These are phyloP conservation scores for Trichosurus vulpecula DNA, from an alignment of 2,797 vertebrate genomes.

Conservation along the genomic window DNA sequence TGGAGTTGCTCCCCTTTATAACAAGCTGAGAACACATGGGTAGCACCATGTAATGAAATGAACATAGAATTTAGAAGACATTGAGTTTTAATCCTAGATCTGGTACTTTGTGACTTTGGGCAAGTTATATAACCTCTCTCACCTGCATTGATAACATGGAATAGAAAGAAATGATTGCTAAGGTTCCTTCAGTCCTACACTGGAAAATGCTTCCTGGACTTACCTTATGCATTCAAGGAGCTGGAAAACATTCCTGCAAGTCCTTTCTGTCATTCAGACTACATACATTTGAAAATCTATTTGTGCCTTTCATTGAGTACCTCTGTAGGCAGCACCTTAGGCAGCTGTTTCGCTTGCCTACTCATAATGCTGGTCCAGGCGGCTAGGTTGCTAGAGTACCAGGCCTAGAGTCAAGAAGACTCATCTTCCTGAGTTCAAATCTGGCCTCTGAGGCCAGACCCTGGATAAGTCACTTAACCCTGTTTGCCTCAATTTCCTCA, in stretches of 20 bases:
- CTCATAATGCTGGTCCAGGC: not conserved
- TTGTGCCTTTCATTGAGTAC: not conserved
- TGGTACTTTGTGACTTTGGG: not conserved
- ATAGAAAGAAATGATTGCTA: not conserved
- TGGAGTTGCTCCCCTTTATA: not conserved
- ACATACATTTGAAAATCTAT: not conserved
- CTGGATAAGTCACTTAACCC: too few species aligned
- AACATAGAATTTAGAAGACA: not conserved
- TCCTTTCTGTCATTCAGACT: not conserved
- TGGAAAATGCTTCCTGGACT: not conserved
- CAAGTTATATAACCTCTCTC: not conserved
- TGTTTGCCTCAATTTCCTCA: not conserved
- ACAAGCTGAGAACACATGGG: not conserved
- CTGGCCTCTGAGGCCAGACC: too few species aligned
- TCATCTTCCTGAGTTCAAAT: not conserved
- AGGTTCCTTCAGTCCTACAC: not conserved
- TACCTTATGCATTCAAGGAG: not conserved
- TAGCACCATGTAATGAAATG: not conserved
- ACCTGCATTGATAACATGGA: not conserved
- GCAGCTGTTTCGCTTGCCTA: not conserved
- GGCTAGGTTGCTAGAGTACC: not conserved
- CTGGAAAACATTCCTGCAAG: not conserved
- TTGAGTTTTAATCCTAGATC: not conserved
- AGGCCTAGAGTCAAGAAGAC: not conserved
- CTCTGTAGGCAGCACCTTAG: not conserved